Evolutionary conservation across 2,113 vertebrate genomes (phyloP).

Genomic region (Centropristis striata): DNA sequence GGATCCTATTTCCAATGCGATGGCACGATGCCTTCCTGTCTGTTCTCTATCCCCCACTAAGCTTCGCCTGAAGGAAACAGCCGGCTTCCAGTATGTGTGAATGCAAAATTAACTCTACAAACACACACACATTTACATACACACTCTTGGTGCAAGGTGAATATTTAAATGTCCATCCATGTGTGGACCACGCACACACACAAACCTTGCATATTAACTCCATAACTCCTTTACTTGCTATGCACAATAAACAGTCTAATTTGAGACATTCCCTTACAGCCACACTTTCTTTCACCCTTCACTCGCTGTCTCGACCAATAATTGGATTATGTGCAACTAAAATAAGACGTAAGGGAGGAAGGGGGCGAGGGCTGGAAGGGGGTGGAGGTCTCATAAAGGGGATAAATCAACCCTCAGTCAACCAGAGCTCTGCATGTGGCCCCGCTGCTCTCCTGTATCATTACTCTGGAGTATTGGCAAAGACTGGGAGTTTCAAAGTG

Average conservation of each 20-base stretch:
- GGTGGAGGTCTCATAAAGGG: constrained; percentile 35
- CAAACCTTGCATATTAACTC: background rate
- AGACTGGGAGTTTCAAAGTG: constrained; percentile 49
- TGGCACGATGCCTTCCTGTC: constrained; percentile 39
- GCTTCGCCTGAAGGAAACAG: constrained; percentile 49
- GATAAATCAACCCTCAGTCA: constrained; percentile 57
- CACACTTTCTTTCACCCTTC: constrained; percentile 57
- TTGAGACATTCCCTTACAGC: constrained; percentile 30
- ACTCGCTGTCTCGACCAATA: constrained; percentile 56
- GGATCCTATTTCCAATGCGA: constrained; percentile 34
- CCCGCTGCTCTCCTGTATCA: constrained; percentile 12
- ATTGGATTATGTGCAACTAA: constrained; percentile 65
- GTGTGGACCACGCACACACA: constrained; percentile 1
- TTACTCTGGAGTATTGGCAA: constrained; percentile 14
- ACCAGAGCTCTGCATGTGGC: constrained; percentile 24
- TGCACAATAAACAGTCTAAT: constrained; percentile 28
- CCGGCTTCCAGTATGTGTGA: constrained; percentile 21
- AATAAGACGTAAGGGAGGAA: constrained; percentile 43
- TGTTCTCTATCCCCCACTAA: constrained; percentile 43
- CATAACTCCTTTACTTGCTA: constrained; percentile 2
- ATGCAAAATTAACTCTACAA: constrained; percentile 48
- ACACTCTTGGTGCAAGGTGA: constrained; percentile 8
- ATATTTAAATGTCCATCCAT: background rate
- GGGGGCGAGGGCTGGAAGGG: background rate
- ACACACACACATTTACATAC: constrained; percentile 32